Conservation (phyloP, 1,140 invertebrate genomes). For the Zophobas atratus region DNA sequence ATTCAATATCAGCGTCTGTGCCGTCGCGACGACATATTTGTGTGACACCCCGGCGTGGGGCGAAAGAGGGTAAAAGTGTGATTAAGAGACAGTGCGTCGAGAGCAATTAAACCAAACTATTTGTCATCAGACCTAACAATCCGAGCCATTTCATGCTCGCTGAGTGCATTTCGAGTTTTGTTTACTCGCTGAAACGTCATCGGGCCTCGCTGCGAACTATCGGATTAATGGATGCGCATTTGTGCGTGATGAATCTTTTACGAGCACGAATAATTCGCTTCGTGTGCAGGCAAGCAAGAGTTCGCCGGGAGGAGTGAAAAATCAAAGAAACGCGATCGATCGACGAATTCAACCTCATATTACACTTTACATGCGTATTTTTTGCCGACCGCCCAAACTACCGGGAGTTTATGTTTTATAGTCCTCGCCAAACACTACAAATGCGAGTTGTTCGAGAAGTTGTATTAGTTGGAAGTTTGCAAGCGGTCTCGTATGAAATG, state of each 20-base stretch:
- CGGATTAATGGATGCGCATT: not conserved
- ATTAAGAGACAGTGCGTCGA: constrained; percentile 15
- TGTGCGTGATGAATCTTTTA: not conserved
- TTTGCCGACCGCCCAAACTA: constrained; percentile 16
- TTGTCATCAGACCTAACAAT: constrained; percentile 52
- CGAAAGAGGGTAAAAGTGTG: constrained; percentile 23
- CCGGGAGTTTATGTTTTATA: constrained; percentile 43
- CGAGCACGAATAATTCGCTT: too few relatives aligned
- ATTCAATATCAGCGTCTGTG: constrained; percentile 26
- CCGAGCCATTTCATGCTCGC: constrained; percentile 43
- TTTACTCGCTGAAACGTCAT: constrained; percentile 34
- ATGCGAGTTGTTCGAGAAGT: constrained; percentile 54
- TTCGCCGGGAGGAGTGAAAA: not conserved
- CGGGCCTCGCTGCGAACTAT: too few relatives aligned
- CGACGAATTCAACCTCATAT: not conserved
- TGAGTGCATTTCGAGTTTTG: constrained; percentile 48
- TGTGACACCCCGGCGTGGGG: not conserved
- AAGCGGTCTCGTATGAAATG: constrained; percentile 52
- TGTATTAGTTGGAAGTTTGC: constrained; percentile 53
- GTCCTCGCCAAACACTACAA: constrained; percentile 44
- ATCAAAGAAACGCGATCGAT: not conserved
- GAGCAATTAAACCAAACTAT: constrained; percentile 49
- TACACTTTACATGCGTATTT: constrained; percentile 12
- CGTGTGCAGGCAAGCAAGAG: not conserved
- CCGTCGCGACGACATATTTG: constrained; percentile 31